Percentiles rank a stretch among this genome's conserved stretches.
Conservation (phyloP, 2,888 invertebrate species). For the Schrankia costaestrigalis region DNA sequence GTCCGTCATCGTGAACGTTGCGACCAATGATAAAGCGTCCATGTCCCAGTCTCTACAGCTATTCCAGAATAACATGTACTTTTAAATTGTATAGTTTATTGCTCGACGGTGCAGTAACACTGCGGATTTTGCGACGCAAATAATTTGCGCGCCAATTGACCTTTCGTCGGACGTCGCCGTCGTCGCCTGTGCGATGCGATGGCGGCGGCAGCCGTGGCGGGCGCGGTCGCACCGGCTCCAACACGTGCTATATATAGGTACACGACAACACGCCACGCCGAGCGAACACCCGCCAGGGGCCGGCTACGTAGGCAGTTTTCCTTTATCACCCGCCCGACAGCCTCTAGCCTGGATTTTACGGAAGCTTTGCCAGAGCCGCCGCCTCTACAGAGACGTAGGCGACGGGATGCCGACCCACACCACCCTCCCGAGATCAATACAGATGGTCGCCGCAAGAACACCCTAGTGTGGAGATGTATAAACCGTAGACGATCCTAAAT, state of each 20-base stretch:
- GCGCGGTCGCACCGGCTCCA: constrained; percentile 63
- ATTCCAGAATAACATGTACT: constrained; percentile 24
- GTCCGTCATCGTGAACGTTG: too few species aligned
- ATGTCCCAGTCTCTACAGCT: too few species aligned
- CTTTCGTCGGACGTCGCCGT: constrained; percentile 74
- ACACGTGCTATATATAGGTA: constrained; percentile 77
- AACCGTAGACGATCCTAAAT: constrained; percentile 38
- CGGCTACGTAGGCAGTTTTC: constrained; percentile 76
- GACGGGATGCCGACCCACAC: constrained; percentile 74
- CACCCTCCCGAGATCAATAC: constrained; percentile 77
- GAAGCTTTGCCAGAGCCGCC: constrained; percentile 65
- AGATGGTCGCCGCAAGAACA: constrained; percentile 73
- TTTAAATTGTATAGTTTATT: constrained; percentile 33
- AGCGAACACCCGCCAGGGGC: constrained; percentile 71
- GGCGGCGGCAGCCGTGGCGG: constrained; percentile 55
- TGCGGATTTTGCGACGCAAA: constrained; percentile 78
- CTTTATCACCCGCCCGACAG: constrained; percentile 76
- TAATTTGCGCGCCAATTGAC: constrained; percentile 81
- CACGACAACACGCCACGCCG: constrained; percentile 68
- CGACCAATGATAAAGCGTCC: constrained; percentile 15
- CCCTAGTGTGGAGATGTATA: constrained; percentile 55
- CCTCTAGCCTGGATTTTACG: constrained; percentile 72
- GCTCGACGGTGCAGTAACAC: constrained; percentile 57
- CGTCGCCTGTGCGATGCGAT: constrained; percentile 48
- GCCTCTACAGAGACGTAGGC: constrained; percentile 61